Conservation (phyloP, 1,140 invertebrate genomes). For the Nomia melanderi region DNA sequence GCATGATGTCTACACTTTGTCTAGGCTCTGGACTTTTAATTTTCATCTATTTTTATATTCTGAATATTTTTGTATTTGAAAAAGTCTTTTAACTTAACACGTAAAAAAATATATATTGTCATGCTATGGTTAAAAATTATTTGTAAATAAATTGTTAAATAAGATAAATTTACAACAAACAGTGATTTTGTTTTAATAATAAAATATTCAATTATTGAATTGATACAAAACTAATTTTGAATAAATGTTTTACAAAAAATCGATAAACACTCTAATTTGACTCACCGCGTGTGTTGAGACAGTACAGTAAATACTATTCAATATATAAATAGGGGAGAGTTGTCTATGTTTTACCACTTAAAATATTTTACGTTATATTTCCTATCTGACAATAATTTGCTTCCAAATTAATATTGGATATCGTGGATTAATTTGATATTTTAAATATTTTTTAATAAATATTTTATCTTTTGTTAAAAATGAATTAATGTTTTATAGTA, state of each 20-base stretch:
- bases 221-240: background rate
- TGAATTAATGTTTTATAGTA: too few species aligned
- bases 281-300: slow-evolving; percentile 11
- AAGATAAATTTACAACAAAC: too few species aligned
- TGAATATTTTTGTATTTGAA: background rate
- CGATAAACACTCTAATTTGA: slow-evolving; percentile 23
- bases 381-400: too few species aligned
- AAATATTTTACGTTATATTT: background rate
- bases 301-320: background rate
- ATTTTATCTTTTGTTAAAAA: too few species aligned
- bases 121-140: background rate
- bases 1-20: background rate
- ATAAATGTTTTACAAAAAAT: slow-evolving; percentile 16
- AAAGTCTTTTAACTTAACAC: background rate
- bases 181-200: background rate
- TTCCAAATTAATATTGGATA: too few species aligned
- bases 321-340: background rate
- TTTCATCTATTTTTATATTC: background rate
- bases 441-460: too few species aligned
- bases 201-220: background rate
- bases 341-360: too few species aligned
- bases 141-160: background rate
- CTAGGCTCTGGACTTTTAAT: background rate
- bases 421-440: too few species aligned
- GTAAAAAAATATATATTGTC: background rate